Percentiles rank a stretch among this genome's conserved stretches.
Evolutionary conservation across 2,888 invertebrate species (phyloP).

Genomic region (Stenchaetothrips biformis): DNA sequence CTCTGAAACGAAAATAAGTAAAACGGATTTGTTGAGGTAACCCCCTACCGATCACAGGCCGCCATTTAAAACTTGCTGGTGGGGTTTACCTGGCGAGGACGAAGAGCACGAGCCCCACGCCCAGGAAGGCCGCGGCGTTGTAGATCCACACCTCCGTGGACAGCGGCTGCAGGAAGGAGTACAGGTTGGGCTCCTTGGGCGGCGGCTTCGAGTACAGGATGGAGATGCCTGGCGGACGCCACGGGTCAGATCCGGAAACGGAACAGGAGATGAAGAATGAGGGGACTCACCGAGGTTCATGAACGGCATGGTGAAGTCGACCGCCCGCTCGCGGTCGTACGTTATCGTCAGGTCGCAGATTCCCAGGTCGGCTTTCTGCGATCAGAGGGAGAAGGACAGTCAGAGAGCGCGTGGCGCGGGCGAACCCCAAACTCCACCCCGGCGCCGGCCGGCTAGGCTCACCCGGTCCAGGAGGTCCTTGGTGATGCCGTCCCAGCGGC

Average conservation of each 20-base stretch:
- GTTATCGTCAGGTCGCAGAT: conserved; percentile 96
- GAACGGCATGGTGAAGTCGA: conserved; percentile 95
- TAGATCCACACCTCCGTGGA: conserved; percentile 85
- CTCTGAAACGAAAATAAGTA: conserved; percentile 53
- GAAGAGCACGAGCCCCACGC: conserved; percentile 76
- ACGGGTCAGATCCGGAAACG: background rate
- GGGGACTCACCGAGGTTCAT: conserved; percentile 75
- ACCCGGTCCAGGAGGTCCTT: conserved; percentile 70
- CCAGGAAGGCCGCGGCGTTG: conserved; percentile 78
- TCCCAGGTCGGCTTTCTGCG: conserved; percentile 88
- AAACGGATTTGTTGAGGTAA: too few species aligned
- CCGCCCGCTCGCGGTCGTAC: conserved; percentile 76
- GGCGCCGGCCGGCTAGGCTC: conserved; percentile 40
- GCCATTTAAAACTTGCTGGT: too few species aligned
- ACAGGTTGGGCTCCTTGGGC: conserved; percentile 72
- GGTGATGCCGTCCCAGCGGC: conserved; percentile 74
- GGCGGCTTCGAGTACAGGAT: conserved; percentile 78
- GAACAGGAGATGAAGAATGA: background rate
- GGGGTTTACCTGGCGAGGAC: conserved; percentile 64
- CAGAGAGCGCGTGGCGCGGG: too few species aligned
- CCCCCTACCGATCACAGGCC: too few species aligned
- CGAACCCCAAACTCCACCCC: too few species aligned
- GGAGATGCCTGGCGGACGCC: conserved; percentile 59
- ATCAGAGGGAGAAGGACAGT: conserved; percentile 37
- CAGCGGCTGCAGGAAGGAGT: conserved; percentile 86